A percentile compares a stretch with the other conserved stretches of the same genome.
Conservation (phyloP, 2,797 vertebrate genomes). For the Ispidina picta region DNA sequence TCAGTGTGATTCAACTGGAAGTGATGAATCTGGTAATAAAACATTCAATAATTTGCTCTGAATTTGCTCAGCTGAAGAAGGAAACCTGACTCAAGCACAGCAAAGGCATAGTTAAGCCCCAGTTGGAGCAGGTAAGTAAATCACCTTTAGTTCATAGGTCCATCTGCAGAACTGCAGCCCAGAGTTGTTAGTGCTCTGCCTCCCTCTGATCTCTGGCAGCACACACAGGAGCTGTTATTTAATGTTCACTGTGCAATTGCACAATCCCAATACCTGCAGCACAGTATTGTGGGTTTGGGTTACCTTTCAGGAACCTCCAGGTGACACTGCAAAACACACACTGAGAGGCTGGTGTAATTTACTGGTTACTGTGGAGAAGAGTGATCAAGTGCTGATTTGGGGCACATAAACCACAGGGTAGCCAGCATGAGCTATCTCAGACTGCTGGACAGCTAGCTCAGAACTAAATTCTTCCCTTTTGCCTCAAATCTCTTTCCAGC, state of each 20-base stretch:
- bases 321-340: background rate
- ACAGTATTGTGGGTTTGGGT: background rate
- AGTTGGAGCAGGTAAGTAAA: background rate
- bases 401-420: background rate
- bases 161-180: background rate
- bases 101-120: background rate
- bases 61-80: background rate
- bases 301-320: background rate
- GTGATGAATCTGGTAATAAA: background rate
- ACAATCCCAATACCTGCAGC: background rate
- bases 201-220: background rate
- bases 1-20: background rate
- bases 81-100: background rate
- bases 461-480: background rate
- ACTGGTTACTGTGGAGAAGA: background rate
- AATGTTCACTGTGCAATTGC: fast-evolving
- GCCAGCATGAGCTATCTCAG: background rate
- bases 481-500: background rate
- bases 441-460: background rate
- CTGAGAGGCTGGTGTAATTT: background rate
- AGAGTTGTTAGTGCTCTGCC: background rate
- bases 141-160: background rate
- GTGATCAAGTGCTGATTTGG: background rate
- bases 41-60: background rate
- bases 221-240: background rate